Evolutionary conservation across 2,797 vertebrate species (phyloP).

Genomic region (Allobates femoralis): DNA sequence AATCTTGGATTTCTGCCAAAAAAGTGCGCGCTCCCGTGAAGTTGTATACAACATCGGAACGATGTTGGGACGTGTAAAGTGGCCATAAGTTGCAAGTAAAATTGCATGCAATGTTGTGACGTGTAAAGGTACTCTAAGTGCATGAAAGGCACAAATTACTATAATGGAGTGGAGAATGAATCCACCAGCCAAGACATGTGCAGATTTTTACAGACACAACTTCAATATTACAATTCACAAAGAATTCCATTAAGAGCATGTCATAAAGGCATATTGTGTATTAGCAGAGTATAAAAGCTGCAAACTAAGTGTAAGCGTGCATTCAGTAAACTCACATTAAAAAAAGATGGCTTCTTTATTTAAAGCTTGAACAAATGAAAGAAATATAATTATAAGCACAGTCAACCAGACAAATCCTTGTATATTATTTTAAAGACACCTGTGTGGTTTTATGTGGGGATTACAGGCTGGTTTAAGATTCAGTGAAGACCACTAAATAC

Average conservation of each 20-base stretch:
- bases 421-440: slow-evolving; percentile 1
- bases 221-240: not conserved
- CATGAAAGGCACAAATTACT: too few relatives aligned
- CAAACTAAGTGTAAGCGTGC: not conserved
- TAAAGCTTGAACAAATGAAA: not conserved
- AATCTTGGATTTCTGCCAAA: too few relatives aligned
- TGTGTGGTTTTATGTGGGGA: not conserved
- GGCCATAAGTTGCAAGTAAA: too few relatives aligned
- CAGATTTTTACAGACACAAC: not conserved
- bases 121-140: too few relatives aligned
- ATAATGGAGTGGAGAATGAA: not conserved
- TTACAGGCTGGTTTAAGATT: slow-evolving; percentile 1
- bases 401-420: not conserved
- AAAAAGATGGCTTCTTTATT: not conserved
- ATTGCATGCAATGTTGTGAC: too few relatives aligned
- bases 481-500: slow-evolving; percentile 11
- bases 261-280: not conserved
- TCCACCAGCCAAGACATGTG: not conserved
- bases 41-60: too few relatives aligned
- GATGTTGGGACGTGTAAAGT: too few relatives aligned
- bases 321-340: not conserved
- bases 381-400: slow-evolving; percentile 17
- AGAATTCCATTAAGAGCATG: not conserved
- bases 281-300: not conserved
- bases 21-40: too few relatives aligned